Conservation (phyloP, 2,113 vertebrate species). For the Todiramphus chloris region DNA sequence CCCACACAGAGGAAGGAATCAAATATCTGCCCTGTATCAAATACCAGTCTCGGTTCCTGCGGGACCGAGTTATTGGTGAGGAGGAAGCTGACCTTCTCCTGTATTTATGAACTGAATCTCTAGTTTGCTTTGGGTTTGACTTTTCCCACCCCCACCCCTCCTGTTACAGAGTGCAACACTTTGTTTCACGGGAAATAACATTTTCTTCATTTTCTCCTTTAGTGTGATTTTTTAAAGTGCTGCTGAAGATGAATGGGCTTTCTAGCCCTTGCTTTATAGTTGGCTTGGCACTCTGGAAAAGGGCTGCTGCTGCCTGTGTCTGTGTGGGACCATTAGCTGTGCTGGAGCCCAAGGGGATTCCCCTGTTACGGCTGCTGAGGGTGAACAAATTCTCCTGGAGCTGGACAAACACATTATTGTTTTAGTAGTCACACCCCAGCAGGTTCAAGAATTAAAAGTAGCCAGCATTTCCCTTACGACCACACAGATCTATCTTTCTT, state of each 20-base stretch:
- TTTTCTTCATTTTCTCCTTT: constrained; percentile 11
- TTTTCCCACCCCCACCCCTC: background rate
- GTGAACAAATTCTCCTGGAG: background rate
- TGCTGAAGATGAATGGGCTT: background rate
- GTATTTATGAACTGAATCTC: constrained; percentile 33
- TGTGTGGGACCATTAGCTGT: background rate
- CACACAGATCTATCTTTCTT: background rate
- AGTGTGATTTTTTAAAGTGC: background rate
- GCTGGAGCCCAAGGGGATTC: background rate
- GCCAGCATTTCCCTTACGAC: background rate
- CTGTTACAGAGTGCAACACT: background rate
- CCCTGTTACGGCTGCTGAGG: background rate
- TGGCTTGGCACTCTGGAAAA: background rate
- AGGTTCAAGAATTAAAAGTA: background rate
- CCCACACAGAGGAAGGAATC: constrained; percentile 17
- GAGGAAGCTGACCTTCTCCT: constrained; percentile 55
- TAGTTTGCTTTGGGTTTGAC: background rate
- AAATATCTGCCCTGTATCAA: constrained; percentile 36
- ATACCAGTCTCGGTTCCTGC: background rate
- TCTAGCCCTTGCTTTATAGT: background rate
- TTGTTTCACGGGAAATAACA: background rate
- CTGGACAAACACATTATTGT: background rate
- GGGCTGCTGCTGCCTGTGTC: background rate
- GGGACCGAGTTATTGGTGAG: constrained; percentile 14
- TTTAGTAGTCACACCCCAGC: background rate